Base-by-base conservation (phyloP, 2,888 invertebrate genomes). In the Theretra japonica region DNA sequence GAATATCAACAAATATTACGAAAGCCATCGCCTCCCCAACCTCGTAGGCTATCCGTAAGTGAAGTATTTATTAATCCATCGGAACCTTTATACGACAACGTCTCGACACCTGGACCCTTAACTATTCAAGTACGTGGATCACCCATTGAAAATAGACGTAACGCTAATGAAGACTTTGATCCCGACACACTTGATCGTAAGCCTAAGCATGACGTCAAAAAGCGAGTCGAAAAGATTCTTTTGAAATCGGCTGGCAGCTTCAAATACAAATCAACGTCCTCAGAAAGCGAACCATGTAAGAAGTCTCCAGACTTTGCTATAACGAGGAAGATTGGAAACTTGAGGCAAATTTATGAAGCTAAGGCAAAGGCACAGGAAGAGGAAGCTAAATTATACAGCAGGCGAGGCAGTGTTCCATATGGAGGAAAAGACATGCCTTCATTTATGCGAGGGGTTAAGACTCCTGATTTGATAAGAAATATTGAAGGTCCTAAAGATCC, bases 141-240 rank as follows among this genome's bases (percentile, higher is more conserved):
- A 95, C 96, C 97, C 0, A 95, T 96, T 72, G 96, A 96, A 82
- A 95, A 95, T 21, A 95, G 95, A 73, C 95, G 96, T 56, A 95
- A 96, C 69, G 96, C 96, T 75, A 96, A 96, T 17, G 97, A 97
- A 81, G 96, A 96, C 73, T 98, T 97, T 83, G 98, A 98, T 85
- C 97, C 97, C 0, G 98, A 98, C 79, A 98, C 98, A 0, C 93
- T 98, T 41, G 98, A 98, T 81, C 95, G 98, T 57, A 97, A 97
- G 83, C 96, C 97, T 0, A 91, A 86, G 74, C 85, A 84, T 57
- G 91, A 90, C 75, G 79, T 79, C 7, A 92, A 90, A 72, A 94
- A 94, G 80, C 86, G 91, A 8, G 91, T 95, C 0, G 94, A 95
- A 75, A 94, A 94, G 82, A 93, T 95, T 79, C 88, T 97, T 0